Evolutionary conservation across 2,797 vertebrate genomes (phyloP).

Genomic region (Halcyon chelicuti): DNA sequence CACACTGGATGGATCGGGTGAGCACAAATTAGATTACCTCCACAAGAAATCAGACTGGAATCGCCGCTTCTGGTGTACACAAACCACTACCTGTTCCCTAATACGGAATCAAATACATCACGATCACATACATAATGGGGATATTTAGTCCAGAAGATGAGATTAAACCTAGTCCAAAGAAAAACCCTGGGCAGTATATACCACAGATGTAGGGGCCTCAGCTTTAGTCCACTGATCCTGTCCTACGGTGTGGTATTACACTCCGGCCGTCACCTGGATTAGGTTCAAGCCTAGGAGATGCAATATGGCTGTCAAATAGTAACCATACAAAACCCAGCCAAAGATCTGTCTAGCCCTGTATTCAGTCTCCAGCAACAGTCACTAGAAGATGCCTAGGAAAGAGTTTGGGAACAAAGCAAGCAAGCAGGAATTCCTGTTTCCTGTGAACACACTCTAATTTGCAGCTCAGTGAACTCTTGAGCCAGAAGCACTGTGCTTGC

Average conservation of each 20-base stretch:
- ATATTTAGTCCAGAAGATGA: background rate
- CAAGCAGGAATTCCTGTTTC: background rate
- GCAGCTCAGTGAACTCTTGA: background rate
- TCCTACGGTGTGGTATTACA: background rate
- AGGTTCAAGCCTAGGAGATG: rapidly evolving
- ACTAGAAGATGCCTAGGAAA: background rate
- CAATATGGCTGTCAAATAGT: background rate
- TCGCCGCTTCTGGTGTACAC: background rate
- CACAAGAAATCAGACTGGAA: background rate
- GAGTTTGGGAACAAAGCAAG: background rate
- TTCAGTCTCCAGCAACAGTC: background rate
- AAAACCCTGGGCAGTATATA: background rate
- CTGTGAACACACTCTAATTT: background rate
- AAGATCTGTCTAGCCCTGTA: background rate
- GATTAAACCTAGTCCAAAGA: background rate
- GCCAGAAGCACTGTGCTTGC: background rate
- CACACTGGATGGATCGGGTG: background rate
- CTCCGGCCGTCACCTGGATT: background rate
- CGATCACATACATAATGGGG: rapidly evolving
- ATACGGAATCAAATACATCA: background rate
- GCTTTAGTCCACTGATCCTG: background rate
- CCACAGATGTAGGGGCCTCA: background rate
- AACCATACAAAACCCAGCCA: background rate
- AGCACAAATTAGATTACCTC: background rate
- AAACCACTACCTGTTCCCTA: background rate